Base-by-base conservation (phyloP, 2,113 vertebrate species). In the Chauna torquata region DNA sequence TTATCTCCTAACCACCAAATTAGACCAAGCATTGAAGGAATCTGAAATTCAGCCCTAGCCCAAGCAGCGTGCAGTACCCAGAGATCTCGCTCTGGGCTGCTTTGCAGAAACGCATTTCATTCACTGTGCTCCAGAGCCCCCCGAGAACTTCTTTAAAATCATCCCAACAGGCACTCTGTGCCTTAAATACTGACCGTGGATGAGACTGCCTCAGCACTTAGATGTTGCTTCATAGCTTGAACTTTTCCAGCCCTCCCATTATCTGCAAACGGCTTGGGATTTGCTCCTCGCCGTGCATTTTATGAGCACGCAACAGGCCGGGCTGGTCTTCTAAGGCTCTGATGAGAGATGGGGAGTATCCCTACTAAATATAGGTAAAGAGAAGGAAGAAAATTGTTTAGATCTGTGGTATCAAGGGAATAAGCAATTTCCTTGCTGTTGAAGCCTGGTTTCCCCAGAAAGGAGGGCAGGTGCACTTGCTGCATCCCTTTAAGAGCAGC, bases 21-120 rank as follows among this genome's bases (percentile, higher is more conserved):
- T 34, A 76, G 24, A 85, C 44, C 40, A 85, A 82, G 36, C 1
- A 1, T 71, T 91, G 68, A 72, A 52, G 6, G n/a, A 64, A 28
- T 66, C n/a, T 44, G 50, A 95, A 93, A 90, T 18, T 77, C 42
- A 71, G 38, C 12, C 50, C 61, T 69, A 45, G 40, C n/a, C 27
- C 28, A 68, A 81, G 59, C 78, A 84, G 89, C 10, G 13, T 1
- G 9, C n/a, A 36, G 38, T 14, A 22, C 4, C 45, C 15, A 75
- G 34, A 52, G 12, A 24, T 64, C 45, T 92, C 0, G 0, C n/a
- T 85, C 66, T 47, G 38, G 28, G 34, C 27, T 38, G 11, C 0
- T 4, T 18, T 54, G 36, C 18, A 81, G 82, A 65, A 70, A 19
- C 3, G 5, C 11, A 24, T 10, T 70, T 87, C 75, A 6, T 14